Evolutionary conservation across 2,888 invertebrate species (phyloP).

Genomic region (Phengaris arion): DNA sequence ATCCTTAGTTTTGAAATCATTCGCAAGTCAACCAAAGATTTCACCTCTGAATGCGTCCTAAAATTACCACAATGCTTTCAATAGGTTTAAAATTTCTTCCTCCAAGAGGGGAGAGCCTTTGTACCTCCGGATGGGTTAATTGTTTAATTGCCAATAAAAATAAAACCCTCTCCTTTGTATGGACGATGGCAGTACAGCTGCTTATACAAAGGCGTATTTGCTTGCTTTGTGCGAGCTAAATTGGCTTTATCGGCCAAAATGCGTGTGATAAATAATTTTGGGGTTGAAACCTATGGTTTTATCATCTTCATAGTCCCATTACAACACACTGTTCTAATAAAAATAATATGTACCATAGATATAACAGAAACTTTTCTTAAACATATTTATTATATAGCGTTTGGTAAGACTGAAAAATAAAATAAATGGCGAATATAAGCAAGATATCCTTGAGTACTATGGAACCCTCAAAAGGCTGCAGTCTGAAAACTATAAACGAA

Average conservation of each 20-base stretch:
- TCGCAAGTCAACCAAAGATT: conserved; percentile 43
- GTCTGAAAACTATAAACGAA: background rate
- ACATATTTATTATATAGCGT: no score
- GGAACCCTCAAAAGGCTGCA: no score
- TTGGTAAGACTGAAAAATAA: no score
- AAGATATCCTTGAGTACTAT: no score
- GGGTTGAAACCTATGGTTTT: background rate
- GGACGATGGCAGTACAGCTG: conserved; percentile 45
- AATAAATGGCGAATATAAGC: no score
- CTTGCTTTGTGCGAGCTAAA: conserved; percentile 37
- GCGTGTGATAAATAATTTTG: conserved; percentile 5
- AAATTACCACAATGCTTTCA: conserved; percentile 65
- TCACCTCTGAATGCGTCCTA: conserved; percentile 59
- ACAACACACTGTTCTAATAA: no score
- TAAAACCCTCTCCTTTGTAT: conserved; percentile 60
- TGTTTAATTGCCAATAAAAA: conserved; percentile 79
- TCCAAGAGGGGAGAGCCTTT: conserved; percentile 61
- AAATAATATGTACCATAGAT: no score
- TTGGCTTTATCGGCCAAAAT: conserved; percentile 30
- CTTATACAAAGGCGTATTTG: conserved; percentile 41
- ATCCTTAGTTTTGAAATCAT: no score
- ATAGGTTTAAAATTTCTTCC: conserved; percentile 73
- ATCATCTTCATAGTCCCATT: no score
- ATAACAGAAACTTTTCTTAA: no score
- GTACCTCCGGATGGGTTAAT: conserved; percentile 70